Conservation (phyloP, 2,113 vertebrate species). For the Dolichotis patagonum region DNA sequence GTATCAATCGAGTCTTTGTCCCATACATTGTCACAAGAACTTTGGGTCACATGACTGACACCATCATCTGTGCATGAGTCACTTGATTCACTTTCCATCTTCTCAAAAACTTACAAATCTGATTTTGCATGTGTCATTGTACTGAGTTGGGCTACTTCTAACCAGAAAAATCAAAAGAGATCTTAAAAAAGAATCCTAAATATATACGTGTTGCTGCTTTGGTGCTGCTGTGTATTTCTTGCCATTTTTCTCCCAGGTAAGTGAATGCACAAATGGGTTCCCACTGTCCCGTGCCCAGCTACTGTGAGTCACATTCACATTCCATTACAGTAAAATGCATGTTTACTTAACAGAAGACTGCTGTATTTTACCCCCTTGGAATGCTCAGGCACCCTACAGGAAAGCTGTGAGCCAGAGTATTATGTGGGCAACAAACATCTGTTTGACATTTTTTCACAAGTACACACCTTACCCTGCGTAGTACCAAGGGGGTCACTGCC, state of each 20-base stretch:
- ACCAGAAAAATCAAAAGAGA: background rate
- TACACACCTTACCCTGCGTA: background rate
- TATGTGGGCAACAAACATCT: background rate
- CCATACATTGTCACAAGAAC: background rate
- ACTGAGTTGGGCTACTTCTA: background rate
- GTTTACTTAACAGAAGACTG: background rate
- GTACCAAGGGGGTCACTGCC: background rate
- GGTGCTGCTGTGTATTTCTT: background rate
- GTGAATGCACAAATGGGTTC: background rate
- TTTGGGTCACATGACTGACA: background rate
- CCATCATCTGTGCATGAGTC: background rate
- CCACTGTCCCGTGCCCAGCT: background rate
- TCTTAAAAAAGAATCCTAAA: background rate
- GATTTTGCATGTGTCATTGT: background rate
- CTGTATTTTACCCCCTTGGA: background rate
- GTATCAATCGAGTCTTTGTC: background rate
- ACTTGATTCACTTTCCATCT: background rate
- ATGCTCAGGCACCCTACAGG: background rate
- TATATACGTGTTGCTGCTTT: background rate
- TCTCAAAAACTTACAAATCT: background rate
- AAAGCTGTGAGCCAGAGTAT: background rate
- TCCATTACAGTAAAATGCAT: background rate
- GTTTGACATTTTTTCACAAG: background rate
- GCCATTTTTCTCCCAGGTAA: background rate
- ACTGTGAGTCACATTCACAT: background rate